A percentile compares a stretch with the other conserved stretches of the same genome.
Evolutionary conservation across 1,140 invertebrate species (phyloP).

Genomic region (Aplysia californica): DNA sequence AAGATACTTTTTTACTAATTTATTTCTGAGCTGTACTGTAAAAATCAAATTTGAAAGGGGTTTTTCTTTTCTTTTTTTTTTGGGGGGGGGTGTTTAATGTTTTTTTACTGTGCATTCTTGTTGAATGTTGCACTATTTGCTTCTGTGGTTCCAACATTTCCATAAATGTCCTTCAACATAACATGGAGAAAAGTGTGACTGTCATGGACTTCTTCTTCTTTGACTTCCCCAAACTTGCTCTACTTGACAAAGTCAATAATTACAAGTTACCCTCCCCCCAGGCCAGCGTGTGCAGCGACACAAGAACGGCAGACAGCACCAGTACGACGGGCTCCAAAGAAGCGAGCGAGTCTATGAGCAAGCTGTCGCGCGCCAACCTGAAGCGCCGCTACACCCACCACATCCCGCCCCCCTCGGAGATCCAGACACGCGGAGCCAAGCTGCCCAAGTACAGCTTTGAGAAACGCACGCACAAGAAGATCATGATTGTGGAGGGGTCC

Average conservation of each 20-base stretch:
- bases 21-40: too few species aligned
- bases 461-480: slow-evolving; percentile 62
- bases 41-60: too few species aligned
- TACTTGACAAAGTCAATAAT: background rate
- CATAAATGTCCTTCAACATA: too few species aligned
- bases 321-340: slow-evolving; percentile 31
- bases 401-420: slow-evolving; percentile 67
- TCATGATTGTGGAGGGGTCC: slow-evolving; percentile 59
- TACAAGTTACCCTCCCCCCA: background rate
- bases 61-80: too few species aligned
- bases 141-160: too few species aligned
- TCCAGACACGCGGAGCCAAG: slow-evolving; percentile 74
- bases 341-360: background rate
- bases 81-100: too few species aligned
- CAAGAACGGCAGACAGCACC: slow-evolving; percentile 36
- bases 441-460: slow-evolving; percentile 70
- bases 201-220: too few species aligned
- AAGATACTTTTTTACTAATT: too few species aligned
- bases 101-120: too few species aligned
- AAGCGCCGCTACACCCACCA: slow-evolving; percentile 70
- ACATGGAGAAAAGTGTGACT: too few species aligned
- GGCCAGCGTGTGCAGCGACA: slow-evolving; percentile 41
- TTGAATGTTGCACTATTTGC: too few species aligned
- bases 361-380: slow-evolving; percentile 38
- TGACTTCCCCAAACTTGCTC: background rate